phyloP scores from a whole-genome alignment of 2,888 invertebrate species.

The Drosophila mettleri region DNA sequence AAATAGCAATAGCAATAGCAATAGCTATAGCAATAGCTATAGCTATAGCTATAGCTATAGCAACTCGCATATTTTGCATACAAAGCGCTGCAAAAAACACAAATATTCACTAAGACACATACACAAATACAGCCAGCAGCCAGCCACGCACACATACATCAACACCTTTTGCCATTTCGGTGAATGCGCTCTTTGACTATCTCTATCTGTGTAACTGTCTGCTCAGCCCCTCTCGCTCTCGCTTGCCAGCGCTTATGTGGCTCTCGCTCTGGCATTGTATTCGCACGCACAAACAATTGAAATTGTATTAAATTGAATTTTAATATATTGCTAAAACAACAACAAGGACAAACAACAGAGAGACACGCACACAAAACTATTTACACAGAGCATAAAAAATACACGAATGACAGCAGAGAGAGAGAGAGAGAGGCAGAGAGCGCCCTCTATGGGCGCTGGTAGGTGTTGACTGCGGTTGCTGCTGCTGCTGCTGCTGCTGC shows the following conservation, averaged over 20 bases:
- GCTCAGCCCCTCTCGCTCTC: not conserved
- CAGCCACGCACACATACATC: constrained; percentile 26
- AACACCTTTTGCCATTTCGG: constrained; percentile 60
- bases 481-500: too few species aligned
- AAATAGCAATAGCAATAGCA: constrained; percentile 23
- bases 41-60: constrained; percentile 38
- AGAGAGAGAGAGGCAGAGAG: not conserved
- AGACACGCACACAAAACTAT: constrained; percentile 27
- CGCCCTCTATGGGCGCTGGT: not conserved
- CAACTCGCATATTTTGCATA: constrained; percentile 65
- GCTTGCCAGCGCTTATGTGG: not conserved
- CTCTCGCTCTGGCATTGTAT: constrained; percentile 21
- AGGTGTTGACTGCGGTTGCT: constrained; percentile 5
- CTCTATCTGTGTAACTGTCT: constrained; percentile 13
- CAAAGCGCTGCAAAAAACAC: constrained; percentile 64
- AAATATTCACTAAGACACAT: constrained; percentile 18
- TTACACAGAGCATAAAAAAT: constrained; percentile 31
- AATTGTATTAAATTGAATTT: constrained; percentile 79
- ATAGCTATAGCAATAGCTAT: constrained; percentile 23
- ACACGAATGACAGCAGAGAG: not conserved
- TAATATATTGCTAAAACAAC: constrained; percentile 66
- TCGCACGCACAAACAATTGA: constrained; percentile 75
- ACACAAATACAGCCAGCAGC: constrained; percentile 6
- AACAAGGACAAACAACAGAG: constrained; percentile 38
- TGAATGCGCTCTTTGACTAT: constrained; percentile 26